Conservation (phyloP, 2,113 vertebrate genomes). For the Ursus arctos region DNA sequence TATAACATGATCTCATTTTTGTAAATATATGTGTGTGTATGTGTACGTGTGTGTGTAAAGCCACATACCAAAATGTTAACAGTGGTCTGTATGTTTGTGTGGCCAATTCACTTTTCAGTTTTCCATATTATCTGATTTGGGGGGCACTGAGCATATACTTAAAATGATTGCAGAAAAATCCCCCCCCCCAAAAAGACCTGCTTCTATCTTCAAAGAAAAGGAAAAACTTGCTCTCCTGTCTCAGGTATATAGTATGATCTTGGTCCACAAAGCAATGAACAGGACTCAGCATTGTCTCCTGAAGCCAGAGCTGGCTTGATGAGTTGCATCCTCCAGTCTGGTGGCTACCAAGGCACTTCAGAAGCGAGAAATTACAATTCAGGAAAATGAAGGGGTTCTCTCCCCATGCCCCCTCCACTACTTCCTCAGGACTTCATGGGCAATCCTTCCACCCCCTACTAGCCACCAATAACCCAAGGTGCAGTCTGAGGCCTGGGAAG, state of each 20-base stretch:
- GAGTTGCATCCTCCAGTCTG: neutral
- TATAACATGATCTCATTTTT: neutral
- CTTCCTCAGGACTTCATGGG: conserved; percentile 9
- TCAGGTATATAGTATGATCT: conserved; percentile 29
- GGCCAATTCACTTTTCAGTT: conserved; percentile 43
- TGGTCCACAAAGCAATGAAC: conserved; percentile 32
- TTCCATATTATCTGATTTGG: neutral
- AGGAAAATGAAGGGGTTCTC: conserved; percentile 52
- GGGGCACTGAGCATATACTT: neutral
- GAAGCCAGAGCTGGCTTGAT: conserved; percentile 53
- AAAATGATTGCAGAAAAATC: conserved; percentile 30
- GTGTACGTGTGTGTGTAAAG: neutral
- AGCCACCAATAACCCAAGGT: neutral
- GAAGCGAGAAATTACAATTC: conserved; percentile 55
- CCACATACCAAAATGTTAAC: conserved; percentile 17
- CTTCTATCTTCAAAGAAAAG: conserved; percentile 54
- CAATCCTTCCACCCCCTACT: neutral
- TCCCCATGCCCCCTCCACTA: neutral
- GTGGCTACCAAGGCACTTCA: neutral
- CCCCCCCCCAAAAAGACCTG: neutral
- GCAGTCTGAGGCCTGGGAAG: neutral
- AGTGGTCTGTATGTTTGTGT: conserved; percentile 24
- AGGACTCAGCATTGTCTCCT: conserved; percentile 27
- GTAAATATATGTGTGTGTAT: neutral
- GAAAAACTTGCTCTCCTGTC: conserved; percentile 12